Percentiles rank a stretch among this genome's conserved stretches.
These are phyloP conservation scores for Agrilus mali DNA, from an alignment of 2,888 invertebrate genomes.

Conservation along the genomic window DNA sequence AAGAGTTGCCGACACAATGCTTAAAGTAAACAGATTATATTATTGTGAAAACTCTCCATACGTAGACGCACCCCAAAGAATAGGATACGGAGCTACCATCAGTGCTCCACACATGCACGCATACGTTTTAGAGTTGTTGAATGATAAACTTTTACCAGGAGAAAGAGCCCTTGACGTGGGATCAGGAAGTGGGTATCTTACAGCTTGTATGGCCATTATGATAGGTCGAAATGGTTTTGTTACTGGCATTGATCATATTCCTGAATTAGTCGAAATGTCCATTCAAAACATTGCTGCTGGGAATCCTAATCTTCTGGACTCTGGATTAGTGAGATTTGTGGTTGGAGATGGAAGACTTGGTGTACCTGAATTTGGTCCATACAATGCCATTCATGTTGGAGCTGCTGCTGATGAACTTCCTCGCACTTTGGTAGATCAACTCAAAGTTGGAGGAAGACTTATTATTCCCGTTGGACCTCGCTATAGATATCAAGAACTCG, in stretches of 20 bases:
- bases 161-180: conserved; percentile 81
- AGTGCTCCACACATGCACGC: conserved; percentile 98
- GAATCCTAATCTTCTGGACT: conserved; percentile 54
- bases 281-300: conserved; percentile 63
- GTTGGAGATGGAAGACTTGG: conserved; percentile 88
- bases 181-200: conserved; percentile 87
- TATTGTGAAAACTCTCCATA: conserved; percentile 71
- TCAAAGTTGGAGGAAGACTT: conserved; percentile 85
- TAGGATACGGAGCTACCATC: conserved; percentile 91
- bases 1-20: conserved; percentile 69
- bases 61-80: conserved; percentile 82
- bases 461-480: conserved; percentile 84
- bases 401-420: conserved; percentile 75
- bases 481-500: conserved; percentile 75
- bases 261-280: conserved; percentile 64
- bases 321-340: conserved; percentile 55
- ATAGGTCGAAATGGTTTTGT: conserved; percentile 50
- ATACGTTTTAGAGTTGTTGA: conserved; percentile 74
- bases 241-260: conserved; percentile 86
- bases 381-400: conserved; percentile 87
- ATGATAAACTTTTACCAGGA: conserved; percentile 63
- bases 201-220: conserved; percentile 82
- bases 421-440: conserved; percentile 65
- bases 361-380: conserved; percentile 61
- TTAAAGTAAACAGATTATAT: conserved; percentile 67